phyloP scores from a whole-genome alignment of 2,797 vertebrate genomes.

The Toxotes lorentzi region DNA sequence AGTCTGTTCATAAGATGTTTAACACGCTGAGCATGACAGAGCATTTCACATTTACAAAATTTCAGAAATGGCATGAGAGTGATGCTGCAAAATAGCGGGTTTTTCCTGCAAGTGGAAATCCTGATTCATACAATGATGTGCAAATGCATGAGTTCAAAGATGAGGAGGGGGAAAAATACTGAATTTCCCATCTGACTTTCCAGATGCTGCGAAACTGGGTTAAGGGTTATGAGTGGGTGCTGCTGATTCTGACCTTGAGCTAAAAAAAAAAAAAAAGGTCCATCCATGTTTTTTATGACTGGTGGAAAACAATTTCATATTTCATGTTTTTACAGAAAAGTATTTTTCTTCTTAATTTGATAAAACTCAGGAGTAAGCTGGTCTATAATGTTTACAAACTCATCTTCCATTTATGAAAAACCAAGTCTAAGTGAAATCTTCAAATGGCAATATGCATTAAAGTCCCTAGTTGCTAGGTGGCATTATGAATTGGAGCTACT shows the following conservation, averaged over 20 bases:
- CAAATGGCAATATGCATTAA: conserved; percentile 32
- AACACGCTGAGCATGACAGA: conserved; percentile 79
- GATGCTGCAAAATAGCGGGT: conserved; percentile 64
- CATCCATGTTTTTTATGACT: neutral
- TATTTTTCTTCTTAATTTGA: neutral
- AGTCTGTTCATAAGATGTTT: conserved; percentile 80
- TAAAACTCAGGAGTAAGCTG: conserved; percentile 12
- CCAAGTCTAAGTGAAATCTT: conserved; percentile 29
- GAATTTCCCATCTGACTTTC: conserved; percentile 24
- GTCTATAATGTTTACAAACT: conserved; percentile 28
- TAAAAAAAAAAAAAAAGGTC: neutral
- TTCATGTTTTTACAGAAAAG: conserved; percentile 3
- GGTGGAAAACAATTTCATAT: neutral
- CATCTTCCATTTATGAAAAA: conserved; percentile 28
- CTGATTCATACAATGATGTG: conserved; percentile 55
- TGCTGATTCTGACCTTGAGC: conserved; percentile 15
- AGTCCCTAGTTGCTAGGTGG: conserved; percentile 41
- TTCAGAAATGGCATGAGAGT: conserved; percentile 65
- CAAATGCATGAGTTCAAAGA: conserved; percentile 42
- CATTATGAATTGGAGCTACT: conserved; percentile 62
- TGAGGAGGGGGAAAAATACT: conserved; percentile 1
- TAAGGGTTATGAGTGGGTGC: neutral
- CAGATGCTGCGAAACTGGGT: conserved; percentile 8
- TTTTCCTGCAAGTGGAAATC: conserved; percentile 54
- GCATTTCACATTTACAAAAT: conserved; percentile 79